Percentiles rank a stretch among this genome's conserved stretches.
Conservation (phyloP, 2,113 vertebrate genomes). For the Cololabis saira region DNA sequence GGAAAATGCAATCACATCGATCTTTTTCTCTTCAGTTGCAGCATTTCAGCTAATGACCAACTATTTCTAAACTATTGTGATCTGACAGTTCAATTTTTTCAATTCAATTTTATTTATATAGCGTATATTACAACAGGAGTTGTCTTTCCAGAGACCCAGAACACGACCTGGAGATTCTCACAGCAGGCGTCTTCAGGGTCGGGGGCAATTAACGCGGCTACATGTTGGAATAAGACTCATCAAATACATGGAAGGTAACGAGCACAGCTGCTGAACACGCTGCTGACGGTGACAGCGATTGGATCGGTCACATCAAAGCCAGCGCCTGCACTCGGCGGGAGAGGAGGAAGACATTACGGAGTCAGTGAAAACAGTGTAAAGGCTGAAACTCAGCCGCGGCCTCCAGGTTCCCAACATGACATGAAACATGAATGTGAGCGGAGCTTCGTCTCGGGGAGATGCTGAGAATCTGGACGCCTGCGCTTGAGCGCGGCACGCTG, state of each 20-base stretch:
- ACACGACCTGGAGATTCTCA: too few relatives aligned
- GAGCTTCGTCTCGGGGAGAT: slow-evolving; percentile 12
- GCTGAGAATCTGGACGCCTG: slow-evolving; percentile 23
- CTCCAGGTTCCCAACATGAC: slow-evolving; percentile 56
- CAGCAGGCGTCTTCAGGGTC: slow-evolving; percentile 5
- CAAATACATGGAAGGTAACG: slow-evolving; percentile 28
- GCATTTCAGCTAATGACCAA: slow-evolving; percentile 2
- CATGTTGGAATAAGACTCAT: slow-evolving; percentile 14
- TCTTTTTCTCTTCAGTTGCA: not conserved
- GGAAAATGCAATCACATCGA: not conserved
- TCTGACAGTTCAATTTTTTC: too few relatives aligned
- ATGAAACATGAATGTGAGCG: slow-evolving; percentile 56
- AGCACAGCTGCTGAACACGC: slow-evolving; percentile 59
- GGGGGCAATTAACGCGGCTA: slow-evolving; percentile 9
- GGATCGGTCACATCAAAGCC: slow-evolving; percentile 66
- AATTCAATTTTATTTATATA: too few relatives aligned
- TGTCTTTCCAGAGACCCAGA: too few relatives aligned
- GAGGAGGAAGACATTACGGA: slow-evolving; percentile 44
- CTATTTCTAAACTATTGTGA: not conserved
- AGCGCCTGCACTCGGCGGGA: slow-evolving; percentile 13
- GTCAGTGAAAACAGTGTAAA: slow-evolving; percentile 45
- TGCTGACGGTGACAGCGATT: slow-evolving; percentile 53
- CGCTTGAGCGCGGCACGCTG: slow-evolving; percentile 46
- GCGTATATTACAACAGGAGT: too few relatives aligned
- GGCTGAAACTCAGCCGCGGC: slow-evolving; percentile 56